Base-by-base conservation (phyloP, 2,113 vertebrate genomes). In the Lampris megalopsis region DNA sequence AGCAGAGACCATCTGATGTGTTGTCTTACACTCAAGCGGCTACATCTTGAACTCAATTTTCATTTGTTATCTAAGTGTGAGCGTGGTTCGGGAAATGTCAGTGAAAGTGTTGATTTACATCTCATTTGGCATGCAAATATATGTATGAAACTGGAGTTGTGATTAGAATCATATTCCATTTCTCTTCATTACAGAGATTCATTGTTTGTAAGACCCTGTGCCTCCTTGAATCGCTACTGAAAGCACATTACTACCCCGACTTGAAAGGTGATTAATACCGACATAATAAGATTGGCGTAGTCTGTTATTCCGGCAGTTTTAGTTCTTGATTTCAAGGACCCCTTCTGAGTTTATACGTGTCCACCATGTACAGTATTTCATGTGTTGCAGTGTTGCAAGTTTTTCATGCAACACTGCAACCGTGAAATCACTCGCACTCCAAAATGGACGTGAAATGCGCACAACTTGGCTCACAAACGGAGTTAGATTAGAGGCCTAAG, bases 41-140 rank as follows among this genome's bases (percentile, higher is more conserved):
- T 79, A 49, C 60, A 80, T 68, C 76, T 67, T 79, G 62, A 80
- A 72, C 72, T 73, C 61, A 81, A 75, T 88, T 86, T 83, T 66
- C 41, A 10, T 62, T 24, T 47, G 72, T 75, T 66, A 79, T 68
- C 71, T 54, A 61, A 73, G 73, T 79, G 79, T 47, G 68, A 77
- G 71, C n/a, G 63, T 59, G 67, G 82, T 76, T 79, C 67, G 65
- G 77, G 58, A 13, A 60, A 75, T 82, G 75, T 81, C 82, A 64
- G 35, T 60, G 63, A 83, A 78, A 74, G 49, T 80, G 78, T 73
- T 85, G 73, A 88, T 91, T 91, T 79, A 80, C 64, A 63, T 82
- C 47, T 82, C 41, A 81, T 84, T 87, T 62, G 9, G 43, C 24
- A 87, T 88, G 77, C 73, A 78, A 75, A 83, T 83, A 2, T 75